Evolutionary conservation across 2,113 vertebrate species (phyloP).

Genomic region (Bubo bubo): DNA sequence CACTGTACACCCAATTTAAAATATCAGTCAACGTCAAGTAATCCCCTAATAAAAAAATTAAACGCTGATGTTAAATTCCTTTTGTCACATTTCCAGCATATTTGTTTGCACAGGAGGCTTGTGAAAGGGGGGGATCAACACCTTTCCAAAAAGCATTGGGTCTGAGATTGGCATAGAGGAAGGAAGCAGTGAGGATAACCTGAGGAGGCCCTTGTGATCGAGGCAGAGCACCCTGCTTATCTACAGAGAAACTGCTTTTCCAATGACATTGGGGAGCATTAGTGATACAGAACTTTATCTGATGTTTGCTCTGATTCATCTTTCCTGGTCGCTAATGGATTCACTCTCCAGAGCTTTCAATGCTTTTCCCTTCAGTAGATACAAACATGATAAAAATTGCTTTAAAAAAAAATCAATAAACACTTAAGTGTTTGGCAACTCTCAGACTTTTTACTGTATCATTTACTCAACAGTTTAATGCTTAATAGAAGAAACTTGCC

Average conservation of each 20-base stretch:
- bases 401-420: slow-evolving; percentile 19
- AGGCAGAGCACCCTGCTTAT: neutral
- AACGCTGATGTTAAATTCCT: neutral
- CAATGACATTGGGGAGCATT: neutral
- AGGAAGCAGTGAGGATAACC: neutral
- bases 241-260: neutral
- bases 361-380: neutral
- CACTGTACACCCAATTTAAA: neutral
- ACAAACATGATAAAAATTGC: neutral
- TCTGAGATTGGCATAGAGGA: too few relatives aligned
- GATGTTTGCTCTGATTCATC: neutral
- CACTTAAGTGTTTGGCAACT: slow-evolving; percentile 6
- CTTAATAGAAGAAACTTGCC: neutral
- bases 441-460: neutral
- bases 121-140: neutral
- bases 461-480: slow-evolving; percentile 18
- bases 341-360: neutral
- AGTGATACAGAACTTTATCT: neutral
- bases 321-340: neutral
- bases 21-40: neutral
- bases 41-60: neutral
- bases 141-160: neutral
- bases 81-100: neutral
- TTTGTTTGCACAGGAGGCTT: neutral
- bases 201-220: neutral